Evolutionary conservation across 2,797 vertebrate species (phyloP).

Genomic region (Hapalemur alaotrensis): DNA sequence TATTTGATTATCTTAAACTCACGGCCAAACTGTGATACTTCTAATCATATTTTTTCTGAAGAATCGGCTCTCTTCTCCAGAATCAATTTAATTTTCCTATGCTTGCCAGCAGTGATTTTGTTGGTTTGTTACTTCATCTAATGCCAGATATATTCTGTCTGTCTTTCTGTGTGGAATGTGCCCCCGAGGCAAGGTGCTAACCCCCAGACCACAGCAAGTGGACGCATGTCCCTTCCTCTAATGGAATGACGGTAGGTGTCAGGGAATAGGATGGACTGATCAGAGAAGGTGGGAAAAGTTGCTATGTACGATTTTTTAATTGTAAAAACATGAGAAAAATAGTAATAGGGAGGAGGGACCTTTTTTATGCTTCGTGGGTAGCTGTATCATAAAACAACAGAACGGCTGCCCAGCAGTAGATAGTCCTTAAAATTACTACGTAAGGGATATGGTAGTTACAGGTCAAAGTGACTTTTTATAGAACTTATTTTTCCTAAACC

Average conservation of each 20-base stretch:
- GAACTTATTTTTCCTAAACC: slow-evolving; percentile 48
- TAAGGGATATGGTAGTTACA: slow-evolving; percentile 47
- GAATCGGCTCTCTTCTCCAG: slow-evolving; percentile 66
- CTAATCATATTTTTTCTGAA: slow-evolving; percentile 72
- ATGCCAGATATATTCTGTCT: background rate
- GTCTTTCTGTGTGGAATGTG: background rate
- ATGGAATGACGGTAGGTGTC: background rate
- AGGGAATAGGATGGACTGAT: background rate
- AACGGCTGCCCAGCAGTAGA: slow-evolving; percentile 34
- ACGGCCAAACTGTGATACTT: slow-evolving; percentile 58
- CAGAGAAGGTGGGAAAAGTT: background rate
- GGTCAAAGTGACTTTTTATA: slow-evolving; percentile 69
- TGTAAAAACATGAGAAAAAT: slow-evolving; percentile 60
- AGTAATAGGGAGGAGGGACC: background rate
- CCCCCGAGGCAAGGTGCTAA: background rate
- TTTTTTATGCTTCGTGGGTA: background rate
- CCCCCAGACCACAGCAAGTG: no score
- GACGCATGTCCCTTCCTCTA: background rate
- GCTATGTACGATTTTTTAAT: slow-evolving; percentile 67
- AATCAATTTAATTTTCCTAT: slow-evolving; percentile 80
- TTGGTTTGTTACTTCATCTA: background rate
- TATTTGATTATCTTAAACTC: slow-evolving; percentile 72
- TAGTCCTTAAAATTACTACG: slow-evolving; percentile 58
- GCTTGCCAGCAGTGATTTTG: slow-evolving; percentile 55
- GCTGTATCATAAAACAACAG: slow-evolving; percentile 61